Evolutionary conservation across 2,888 invertebrate genomes (phyloP).

Genomic region (Scaptomyza parva): DNA sequence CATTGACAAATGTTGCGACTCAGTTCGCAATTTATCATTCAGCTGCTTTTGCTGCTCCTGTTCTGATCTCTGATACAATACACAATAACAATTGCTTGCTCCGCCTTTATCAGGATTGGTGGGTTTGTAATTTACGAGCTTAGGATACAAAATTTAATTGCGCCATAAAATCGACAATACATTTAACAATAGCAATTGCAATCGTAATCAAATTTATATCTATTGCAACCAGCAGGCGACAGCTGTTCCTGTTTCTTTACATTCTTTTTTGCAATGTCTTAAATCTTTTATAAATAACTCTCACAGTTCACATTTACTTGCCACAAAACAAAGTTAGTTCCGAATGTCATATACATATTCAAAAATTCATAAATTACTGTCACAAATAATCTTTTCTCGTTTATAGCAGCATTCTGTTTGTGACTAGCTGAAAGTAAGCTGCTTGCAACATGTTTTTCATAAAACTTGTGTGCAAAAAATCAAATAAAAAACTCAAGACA

Average conservation of each 20-base stretch:
- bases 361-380: neutral
- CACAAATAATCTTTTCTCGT: neutral
- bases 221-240: constrained; percentile 42
- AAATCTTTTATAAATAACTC: neutral
- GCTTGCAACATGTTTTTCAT: neutral
- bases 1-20: constrained; percentile 62
- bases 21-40: constrained; percentile 41
- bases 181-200: constrained; percentile 56
- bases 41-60: constrained; percentile 5
- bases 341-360: neutral
- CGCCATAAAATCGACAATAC: constrained; percentile 58
- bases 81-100: constrained; percentile 4
- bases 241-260: neutral
- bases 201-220: constrained; percentile 60
- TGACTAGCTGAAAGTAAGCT: neutral
- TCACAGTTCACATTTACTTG: neutral
- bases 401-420: neutral
- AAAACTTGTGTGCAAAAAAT: neutral
- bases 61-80: constrained; percentile 35
- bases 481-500: neutral
- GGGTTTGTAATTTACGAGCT: constrained; percentile 45
- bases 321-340: neutral
- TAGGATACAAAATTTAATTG: constrained; percentile 63
- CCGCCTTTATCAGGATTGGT: too few species aligned
- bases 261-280: neutral